Evolutionary conservation across 53 echinoderm and acorn worm species (phyloP).

Genomic region (Holothuria scabra): DNA sequence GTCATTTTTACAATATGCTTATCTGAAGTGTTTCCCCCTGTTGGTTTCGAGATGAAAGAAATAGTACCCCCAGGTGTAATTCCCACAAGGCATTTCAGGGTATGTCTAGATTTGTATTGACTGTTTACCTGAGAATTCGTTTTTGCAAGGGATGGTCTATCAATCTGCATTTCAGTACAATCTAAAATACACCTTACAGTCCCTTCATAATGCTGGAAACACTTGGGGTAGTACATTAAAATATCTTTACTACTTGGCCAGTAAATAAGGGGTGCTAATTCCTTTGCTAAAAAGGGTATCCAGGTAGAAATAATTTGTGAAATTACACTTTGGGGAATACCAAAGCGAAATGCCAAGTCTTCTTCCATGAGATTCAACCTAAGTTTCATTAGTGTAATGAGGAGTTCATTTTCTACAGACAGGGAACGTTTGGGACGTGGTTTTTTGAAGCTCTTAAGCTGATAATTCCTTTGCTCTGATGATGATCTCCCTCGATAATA

Average conservation of each 20-base stretch:
- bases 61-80: constrained; percentile 71
- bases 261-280: constrained; percentile 40
- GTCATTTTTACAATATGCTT: constrained; percentile 66
- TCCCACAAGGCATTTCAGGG: constrained; percentile 73
- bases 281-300: constrained; percentile 40
- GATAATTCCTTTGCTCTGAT: constrained; percentile 35
- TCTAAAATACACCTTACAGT: constrained; percentile 66
- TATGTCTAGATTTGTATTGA: constrained; percentile 67
- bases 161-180: constrained; percentile 75
- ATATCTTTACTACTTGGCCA: constrained; percentile 62
- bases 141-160: constrained; percentile 60
- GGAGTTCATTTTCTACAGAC: constrained; percentile 62
- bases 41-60: constrained; percentile 61
- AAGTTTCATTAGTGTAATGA: constrained; percentile 69
- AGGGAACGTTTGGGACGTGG: constrained; percentile 51
- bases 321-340: constrained; percentile 55
- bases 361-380: constrained; percentile 58
- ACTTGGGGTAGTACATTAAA: constrained; percentile 58
- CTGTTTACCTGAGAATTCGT: constrained; percentile 64
- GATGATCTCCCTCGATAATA: constrained; percentile 62
- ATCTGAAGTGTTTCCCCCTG: constrained; percentile 78
- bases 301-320: constrained; percentile 68
- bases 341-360: constrained; percentile 63
- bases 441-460: constrained; percentile 53
- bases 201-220: constrained; percentile 64